A percentile compares a stretch with the other conserved stretches of the same genome.
Evolutionary conservation across 2,797 vertebrate species (phyloP).

Genomic region (Ciconia nigra): DNA sequence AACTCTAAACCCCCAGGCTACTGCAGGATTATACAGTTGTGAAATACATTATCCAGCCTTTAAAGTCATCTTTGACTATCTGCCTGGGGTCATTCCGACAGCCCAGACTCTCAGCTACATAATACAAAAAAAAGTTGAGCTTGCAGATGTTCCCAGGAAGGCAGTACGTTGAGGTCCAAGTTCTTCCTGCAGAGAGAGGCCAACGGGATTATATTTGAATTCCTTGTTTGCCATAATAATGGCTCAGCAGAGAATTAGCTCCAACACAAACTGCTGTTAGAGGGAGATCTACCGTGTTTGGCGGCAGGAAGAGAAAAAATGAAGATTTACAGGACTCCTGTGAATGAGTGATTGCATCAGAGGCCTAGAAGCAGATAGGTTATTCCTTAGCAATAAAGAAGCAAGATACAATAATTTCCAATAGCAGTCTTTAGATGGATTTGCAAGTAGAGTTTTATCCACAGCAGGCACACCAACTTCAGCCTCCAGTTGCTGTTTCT

Average conservation of each 20-base stretch:
- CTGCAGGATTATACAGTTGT: slow-evolving; percentile 56
- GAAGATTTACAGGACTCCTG: background rate
- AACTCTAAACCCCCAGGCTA: slow-evolving; percentile 62
- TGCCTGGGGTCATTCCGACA: slow-evolving; percentile 45
- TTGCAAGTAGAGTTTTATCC: background rate
- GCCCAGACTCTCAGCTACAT: background rate
- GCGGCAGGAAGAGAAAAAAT: background rate
- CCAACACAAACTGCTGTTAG: background rate
- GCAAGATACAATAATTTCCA: background rate
- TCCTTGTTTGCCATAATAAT: background rate
- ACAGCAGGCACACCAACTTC: background rate
- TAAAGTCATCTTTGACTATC: slow-evolving; percentile 54
- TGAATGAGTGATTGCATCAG: background rate
- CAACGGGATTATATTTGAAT: background rate
- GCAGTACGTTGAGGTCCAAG: background rate
- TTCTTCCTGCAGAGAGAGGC: background rate
- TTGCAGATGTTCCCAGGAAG: slow-evolving; percentile 1
- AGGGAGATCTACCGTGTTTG: background rate
- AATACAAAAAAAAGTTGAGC: background rate
- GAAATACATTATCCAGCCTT: slow-evolving; percentile 66
- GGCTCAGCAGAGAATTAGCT: background rate
- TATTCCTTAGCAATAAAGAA: slow-evolving; percentile 22
- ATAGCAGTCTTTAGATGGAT: background rate
- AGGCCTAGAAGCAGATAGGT: background rate
- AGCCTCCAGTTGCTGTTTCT: slow-evolving; percentile 11